These are phyloP conservation scores for Bostrychus sinensis DNA, from an alignment of 2,113 vertebrate genomes.

Conservation along the genomic window DNA sequence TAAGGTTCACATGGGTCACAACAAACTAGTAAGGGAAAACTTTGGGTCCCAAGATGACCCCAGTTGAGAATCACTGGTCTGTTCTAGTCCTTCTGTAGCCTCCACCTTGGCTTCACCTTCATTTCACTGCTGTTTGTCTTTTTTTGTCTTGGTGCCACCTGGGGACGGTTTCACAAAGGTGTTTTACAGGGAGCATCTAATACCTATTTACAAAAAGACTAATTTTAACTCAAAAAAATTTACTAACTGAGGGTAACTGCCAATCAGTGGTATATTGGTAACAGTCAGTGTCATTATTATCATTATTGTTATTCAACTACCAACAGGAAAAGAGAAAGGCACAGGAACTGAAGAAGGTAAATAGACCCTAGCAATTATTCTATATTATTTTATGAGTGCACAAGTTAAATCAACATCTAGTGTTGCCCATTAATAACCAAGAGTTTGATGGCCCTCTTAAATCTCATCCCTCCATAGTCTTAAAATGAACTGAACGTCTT, in stretches of 20 bases:
- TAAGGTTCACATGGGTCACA: too few species aligned
- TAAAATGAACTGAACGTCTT: too few species aligned
- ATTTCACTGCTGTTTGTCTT: conserved; percentile 12
- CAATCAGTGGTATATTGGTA: neutral
- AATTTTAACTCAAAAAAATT: neutral
- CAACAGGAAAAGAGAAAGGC: conserved; percentile 5
- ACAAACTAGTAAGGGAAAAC: too few species aligned
- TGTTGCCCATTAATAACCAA: too few species aligned
- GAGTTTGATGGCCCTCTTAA: too few species aligned
- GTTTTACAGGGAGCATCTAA: neutral
- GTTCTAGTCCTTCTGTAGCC: conserved; percentile 36
- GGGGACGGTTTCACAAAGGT: conserved; percentile 4
- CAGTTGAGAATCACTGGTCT: neutral
- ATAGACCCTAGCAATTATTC: neutral
- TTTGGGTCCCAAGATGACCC: neutral
- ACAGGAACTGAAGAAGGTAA: neutral
- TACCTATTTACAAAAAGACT: neutral
- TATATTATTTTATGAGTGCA: too few species aligned
- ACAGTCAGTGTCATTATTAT: neutral
- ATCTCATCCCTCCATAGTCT: too few species aligned
- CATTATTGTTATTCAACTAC: neutral
- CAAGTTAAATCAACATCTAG: too few species aligned
- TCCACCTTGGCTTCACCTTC: conserved; percentile 50
- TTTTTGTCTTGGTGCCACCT: neutral
- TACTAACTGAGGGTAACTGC: neutral